Evolutionary conservation across 64 coral and sea anemone species (phyloP).

Genomic region (Actinia tenebrosa): DNA sequence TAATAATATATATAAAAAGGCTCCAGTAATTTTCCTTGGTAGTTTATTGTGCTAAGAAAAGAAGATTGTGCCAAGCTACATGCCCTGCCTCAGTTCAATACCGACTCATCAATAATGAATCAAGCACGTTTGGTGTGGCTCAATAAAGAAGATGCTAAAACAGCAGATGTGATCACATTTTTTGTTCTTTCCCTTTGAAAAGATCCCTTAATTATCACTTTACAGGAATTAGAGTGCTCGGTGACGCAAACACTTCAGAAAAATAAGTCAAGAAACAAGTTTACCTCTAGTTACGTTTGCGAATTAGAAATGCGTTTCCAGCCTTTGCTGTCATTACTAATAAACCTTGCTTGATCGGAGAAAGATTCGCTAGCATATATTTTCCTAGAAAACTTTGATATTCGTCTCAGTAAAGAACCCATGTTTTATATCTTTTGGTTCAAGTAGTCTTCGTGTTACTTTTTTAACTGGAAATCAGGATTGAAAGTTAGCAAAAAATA

Average conservation of each 20-base stretch:
- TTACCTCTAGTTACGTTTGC: background rate
- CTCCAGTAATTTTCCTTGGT: background rate
- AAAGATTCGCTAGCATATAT: background rate
- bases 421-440: too few species aligned
- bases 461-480: too few species aligned
- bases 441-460: too few species aligned
- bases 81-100: background rate
- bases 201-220: background rate
- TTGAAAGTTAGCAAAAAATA: too few species aligned
- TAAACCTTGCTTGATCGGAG: background rate
- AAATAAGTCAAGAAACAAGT: background rate
- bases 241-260: background rate
- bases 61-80: background rate
- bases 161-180: background rate
- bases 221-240: background rate
- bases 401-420: too few species aligned
- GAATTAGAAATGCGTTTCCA: background rate
- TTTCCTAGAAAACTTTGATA: too few species aligned
- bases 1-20: background rate
- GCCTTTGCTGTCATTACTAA: background rate
- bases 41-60: background rate
- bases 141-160: background rate
- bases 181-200: background rate
- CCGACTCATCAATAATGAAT: constrained; percentile 5
- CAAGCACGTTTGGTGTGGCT: background rate